These are phyloP conservation scores for Dichetophora obliterata DNA, from an alignment of 2,888 invertebrate species.

Conservation along the genomic window DNA sequence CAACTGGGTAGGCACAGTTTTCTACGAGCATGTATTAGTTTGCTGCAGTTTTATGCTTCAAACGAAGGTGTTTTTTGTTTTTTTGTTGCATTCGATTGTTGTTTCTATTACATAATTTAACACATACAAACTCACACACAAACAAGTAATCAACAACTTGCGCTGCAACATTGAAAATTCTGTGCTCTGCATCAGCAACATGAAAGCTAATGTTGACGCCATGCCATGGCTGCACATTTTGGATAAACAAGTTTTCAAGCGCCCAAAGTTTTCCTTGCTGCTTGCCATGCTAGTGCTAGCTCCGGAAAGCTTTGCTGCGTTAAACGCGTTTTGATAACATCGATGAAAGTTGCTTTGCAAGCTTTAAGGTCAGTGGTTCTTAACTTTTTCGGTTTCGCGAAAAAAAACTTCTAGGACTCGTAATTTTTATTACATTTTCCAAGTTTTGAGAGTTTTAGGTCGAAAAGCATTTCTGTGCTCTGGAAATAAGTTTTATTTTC, in stretches of 20 bases:
- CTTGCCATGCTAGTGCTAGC: too few species aligned
- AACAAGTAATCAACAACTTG: not conserved
- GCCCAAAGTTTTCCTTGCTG: not conserved
- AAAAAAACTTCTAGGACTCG: too few species aligned
- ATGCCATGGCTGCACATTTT: not conserved
- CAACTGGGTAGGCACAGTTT: too few species aligned
- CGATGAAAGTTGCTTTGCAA: constrained; percentile 11
- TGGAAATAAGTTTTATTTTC: too few species aligned
- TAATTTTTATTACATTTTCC: not conserved
- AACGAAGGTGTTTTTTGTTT: constrained; percentile 18
- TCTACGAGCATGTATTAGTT: too few species aligned
- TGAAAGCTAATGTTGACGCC: not conserved
- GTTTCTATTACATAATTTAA: not conserved
- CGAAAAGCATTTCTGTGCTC: too few species aligned
- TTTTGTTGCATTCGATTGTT: not conserved
- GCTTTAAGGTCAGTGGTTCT: too few species aligned
- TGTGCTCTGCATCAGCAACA: not conserved
- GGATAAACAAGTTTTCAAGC: not conserved
- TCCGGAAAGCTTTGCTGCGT: not conserved
- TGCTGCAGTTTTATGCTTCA: not conserved
- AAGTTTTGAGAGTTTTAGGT: too few species aligned
- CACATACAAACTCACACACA: not conserved
- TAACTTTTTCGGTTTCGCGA: too few species aligned
- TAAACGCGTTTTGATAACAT: not conserved
- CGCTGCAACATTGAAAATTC: not conserved